Evolutionary conservation across 1,140 invertebrate genomes (phyloP).

Genomic region (Thaumatotibia leucotreta): DNA sequence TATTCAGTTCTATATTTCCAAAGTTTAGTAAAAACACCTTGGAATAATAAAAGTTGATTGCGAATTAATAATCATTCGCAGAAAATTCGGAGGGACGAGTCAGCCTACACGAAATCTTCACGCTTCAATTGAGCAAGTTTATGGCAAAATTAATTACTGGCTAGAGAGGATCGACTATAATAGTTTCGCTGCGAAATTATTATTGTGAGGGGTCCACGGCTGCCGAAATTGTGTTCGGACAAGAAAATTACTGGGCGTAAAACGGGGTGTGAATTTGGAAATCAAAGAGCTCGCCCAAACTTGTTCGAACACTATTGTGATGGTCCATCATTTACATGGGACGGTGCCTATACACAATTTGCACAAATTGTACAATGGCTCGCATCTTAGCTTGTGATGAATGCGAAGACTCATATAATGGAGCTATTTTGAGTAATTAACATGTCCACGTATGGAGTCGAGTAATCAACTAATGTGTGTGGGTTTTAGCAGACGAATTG

Average conservation of each 20-base stretch:
- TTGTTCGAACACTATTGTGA: conserved; percentile 59
- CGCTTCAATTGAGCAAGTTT: conserved; percentile 73
- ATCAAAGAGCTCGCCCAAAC: conserved; percentile 61
- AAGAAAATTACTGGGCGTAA: conserved; percentile 76
- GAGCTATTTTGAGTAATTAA: conserved; percentile 10
- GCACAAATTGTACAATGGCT: conserved; percentile 25
- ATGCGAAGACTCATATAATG: conserved; percentile 7
- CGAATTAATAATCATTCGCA: conserved; percentile 61
- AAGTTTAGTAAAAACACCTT: conserved; percentile 25
- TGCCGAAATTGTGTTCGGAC: conserved; percentile 71
- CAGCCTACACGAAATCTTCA: conserved; percentile 65
- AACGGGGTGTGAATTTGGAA: conserved; percentile 71
- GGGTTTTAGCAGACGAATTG: background rate
- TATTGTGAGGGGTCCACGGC: conserved; percentile 62
- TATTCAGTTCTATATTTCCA: background rate
- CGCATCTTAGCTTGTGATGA: conserved; percentile 17
- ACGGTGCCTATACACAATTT: conserved; percentile 54
- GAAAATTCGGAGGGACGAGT: conserved; percentile 42
- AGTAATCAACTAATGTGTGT: background rate
- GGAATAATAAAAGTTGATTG: conserved; percentile 50
- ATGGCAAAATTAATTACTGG: conserved; percentile 72
- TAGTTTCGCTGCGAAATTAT: conserved; percentile 72
- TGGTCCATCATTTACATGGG: conserved; percentile 58
- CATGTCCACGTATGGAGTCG: background rate
- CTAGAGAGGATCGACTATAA: conserved; percentile 68